These are phyloP conservation scores for Periphyllus acericola DNA, from an alignment of 2,888 invertebrate species.

Conservation along the genomic window DNA sequence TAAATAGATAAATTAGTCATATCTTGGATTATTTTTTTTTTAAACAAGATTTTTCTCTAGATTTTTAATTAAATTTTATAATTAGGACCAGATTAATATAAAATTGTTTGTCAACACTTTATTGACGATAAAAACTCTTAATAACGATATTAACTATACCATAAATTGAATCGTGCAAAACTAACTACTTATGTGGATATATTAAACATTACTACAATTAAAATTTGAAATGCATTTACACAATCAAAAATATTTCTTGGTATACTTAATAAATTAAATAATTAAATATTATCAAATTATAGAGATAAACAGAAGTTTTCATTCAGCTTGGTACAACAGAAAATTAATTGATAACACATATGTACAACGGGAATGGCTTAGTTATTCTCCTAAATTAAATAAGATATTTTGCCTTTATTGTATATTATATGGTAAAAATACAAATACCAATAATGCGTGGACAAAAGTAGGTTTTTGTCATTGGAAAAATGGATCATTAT, in stretches of 20 bases:
- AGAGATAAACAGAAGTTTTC: not conserved
- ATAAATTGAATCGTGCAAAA: not conserved
- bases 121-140: not conserved
- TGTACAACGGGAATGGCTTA: too few relatives aligned
- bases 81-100: not conserved
- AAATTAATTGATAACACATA: too few relatives aligned
- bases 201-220: not conserved
- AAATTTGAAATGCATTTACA: not conserved
- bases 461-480: too few relatives aligned
- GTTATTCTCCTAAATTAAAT: too few relatives aligned
- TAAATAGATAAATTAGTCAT: not conserved
- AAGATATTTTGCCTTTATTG: too few relatives aligned
- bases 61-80: not conserved
- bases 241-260: too few relatives aligned
- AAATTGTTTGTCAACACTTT: conserved; percentile 4
- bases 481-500: too few relatives aligned
- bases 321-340: too few relatives aligned
- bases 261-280: not conserved
- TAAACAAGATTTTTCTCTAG: not conserved
- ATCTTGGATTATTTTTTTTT: not conserved
- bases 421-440: too few relatives aligned
- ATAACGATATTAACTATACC: not conserved
- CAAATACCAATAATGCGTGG: too few relatives aligned
- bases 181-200: not conserved
- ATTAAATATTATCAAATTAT: not conserved